Conservation (phyloP, 2,113 vertebrate species). For the Aegotheles bennettii region DNA sequence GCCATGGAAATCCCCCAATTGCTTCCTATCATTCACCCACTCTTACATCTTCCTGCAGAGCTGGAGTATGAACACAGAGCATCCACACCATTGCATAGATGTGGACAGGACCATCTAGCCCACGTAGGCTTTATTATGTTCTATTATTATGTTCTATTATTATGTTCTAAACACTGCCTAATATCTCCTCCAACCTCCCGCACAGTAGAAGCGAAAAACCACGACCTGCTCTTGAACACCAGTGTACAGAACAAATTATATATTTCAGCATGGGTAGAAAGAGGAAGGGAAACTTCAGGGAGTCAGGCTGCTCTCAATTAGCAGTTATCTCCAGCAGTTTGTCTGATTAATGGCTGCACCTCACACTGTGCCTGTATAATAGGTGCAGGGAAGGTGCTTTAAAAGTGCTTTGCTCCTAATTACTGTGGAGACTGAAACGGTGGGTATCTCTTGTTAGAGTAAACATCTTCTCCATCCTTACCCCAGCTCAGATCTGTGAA, state of each 20-base stretch:
- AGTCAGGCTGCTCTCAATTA: not conserved
- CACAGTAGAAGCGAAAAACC: not conserved
- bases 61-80: not conserved
- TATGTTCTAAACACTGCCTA: not conserved
- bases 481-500: not conserved
- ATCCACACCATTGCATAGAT: too few relatives aligned
- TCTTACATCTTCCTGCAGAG: not conserved
- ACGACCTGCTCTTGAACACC: not conserved
- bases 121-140: not conserved
- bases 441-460: not conserved
- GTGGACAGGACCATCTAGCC: not conserved
- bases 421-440: not conserved
- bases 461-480: not conserved
- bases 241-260: not conserved
- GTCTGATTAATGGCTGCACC: slow-evolving; percentile 33
- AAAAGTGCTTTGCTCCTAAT: not conserved
- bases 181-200: not conserved
- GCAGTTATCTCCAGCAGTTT: slow-evolving; percentile 18
- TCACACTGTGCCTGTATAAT: not conserved
- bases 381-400: slow-evolving; percentile 13
- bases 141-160: too few relatives aligned
- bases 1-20: not conserved
- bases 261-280: not conserved
- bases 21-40: not conserved
- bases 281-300: not conserved